Base-by-base conservation (phyloP, 2,113 vertebrate genomes). In the Lipotes vexillifer region DNA sequence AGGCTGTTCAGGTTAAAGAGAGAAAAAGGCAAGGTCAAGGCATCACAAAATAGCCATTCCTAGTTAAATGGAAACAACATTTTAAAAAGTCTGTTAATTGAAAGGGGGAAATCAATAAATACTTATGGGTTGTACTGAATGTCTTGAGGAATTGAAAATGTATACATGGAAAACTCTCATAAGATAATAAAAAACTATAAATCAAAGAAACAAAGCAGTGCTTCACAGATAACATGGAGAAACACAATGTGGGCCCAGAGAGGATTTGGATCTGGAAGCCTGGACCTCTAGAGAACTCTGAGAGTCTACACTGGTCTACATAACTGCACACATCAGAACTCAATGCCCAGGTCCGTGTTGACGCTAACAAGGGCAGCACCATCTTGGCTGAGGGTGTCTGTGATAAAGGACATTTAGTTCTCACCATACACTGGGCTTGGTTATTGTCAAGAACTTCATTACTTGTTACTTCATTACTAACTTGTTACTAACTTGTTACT, bases 271-370 rank as follows among this genome's bases (percentile, higher is more conserved):
- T 36, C 55, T 61, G 41, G 49, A 20, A 46, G 61, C 1, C 8
- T 1, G n/a, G 69, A 0, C 25, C 10, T 3, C 27, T 41, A 8
- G 36, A 21, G 27, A 1, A 23, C 38, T 27, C 11, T 8, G 61
- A 59, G 21, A 5, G 8, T 4, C 21, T 65, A 12, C 8, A 8
- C 14, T 9, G 0, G 20, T 4, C 33, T 5, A 1, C 1, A 0
- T 21, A n/a, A 15, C 2, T 0, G 10, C 36, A 13, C 0, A 3
- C 4, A 0, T 5, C 20, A 13, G 31, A 49, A 1, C 3, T 5
- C 31, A 15, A 14, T 2, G 31, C 0, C 1, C 31, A 46, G 13
- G 71, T 29, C 25, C 5, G 8, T 17, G 12, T 8, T 44, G 71
- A 25, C 3, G 13, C 25, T 15, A 25, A 44, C 41, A 74, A 74